Percentiles rank a stretch among this genome's conserved stretches.
Conservation (phyloP, 2,888 invertebrate genomes). For the Phengaris alcon region DNA sequence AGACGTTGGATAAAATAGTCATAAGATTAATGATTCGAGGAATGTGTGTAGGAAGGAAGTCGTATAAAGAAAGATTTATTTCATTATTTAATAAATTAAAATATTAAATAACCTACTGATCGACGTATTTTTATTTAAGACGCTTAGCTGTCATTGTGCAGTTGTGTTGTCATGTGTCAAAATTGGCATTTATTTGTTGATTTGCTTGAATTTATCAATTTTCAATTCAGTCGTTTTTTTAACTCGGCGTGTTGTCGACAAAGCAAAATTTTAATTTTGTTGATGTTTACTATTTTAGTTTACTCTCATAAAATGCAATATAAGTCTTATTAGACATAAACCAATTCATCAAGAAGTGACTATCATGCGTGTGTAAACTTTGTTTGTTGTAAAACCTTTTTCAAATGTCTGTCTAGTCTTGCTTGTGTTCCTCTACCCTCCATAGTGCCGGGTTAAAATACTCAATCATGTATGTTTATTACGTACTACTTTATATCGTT, state of each 20-base stretch:
- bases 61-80: too few species aligned
- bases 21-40: too few species aligned
- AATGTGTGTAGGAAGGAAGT: too few species aligned
- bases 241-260: background rate
- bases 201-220: background rate
- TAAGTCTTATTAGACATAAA: background rate
- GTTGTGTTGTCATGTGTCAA: background rate
- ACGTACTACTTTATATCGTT: conserved; percentile 11
- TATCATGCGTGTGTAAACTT: background rate
- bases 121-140: too few species aligned
- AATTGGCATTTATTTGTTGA: background rate
- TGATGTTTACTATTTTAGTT: background rate
- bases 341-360: background rate
- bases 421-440: background rate
- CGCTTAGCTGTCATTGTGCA: too few species aligned
- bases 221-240: background rate
- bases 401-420: background rate
- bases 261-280: background rate
- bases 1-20: too few species aligned
- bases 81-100: too few species aligned
- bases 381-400: background rate
- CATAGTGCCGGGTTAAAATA: background rate
- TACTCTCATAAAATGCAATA: background rate
- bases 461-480: conserved; percentile 27
- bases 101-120: too few species aligned